Conservation (phyloP, 2,888 invertebrate genomes). For the Labia minor region DNA sequence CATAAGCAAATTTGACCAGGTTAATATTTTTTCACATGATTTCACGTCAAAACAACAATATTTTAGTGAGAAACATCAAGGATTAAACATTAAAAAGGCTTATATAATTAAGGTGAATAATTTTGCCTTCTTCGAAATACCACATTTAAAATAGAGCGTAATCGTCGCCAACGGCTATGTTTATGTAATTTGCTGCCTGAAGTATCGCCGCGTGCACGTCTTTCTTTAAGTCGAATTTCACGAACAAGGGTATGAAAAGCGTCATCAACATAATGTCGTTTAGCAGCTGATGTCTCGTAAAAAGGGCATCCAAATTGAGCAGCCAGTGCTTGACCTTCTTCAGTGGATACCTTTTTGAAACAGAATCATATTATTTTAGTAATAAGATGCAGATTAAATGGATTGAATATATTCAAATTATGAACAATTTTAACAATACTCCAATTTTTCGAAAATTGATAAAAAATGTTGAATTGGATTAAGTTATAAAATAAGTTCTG, state of each 20-base stretch:
- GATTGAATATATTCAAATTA: not conserved
- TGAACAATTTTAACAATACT: too few relatives aligned
- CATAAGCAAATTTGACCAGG: too few relatives aligned
- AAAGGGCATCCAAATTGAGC: conserved; percentile 80
- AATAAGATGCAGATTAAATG: not conserved
- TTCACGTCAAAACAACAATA: too few relatives aligned
- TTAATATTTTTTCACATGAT: too few relatives aligned
- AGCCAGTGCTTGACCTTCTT: conserved; percentile 73
- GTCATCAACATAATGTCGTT: conserved; percentile 80
- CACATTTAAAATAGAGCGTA: conserved; percentile 71
- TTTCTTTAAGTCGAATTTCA: conserved; percentile 68
- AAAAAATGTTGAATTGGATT: too few relatives aligned
- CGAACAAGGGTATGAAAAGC: conserved; percentile 81
- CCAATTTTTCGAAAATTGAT: not conserved
- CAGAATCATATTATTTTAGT: not conserved
- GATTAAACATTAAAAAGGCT: not conserved
- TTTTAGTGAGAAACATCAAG: too few relatives aligned
- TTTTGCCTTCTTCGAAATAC: conserved; percentile 53
- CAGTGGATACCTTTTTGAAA: conserved; percentile 54
- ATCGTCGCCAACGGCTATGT: conserved; percentile 70
- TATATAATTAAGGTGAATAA: conserved; percentile 35
- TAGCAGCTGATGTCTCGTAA: conserved; percentile 81
- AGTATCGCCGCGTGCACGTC: conserved; percentile 36
- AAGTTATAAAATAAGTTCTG: too few relatives aligned
- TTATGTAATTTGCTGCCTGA: conserved; percentile 43